Conservation (phyloP, 2,797 vertebrate genomes). For the Heterohyrax brucei region DNA sequence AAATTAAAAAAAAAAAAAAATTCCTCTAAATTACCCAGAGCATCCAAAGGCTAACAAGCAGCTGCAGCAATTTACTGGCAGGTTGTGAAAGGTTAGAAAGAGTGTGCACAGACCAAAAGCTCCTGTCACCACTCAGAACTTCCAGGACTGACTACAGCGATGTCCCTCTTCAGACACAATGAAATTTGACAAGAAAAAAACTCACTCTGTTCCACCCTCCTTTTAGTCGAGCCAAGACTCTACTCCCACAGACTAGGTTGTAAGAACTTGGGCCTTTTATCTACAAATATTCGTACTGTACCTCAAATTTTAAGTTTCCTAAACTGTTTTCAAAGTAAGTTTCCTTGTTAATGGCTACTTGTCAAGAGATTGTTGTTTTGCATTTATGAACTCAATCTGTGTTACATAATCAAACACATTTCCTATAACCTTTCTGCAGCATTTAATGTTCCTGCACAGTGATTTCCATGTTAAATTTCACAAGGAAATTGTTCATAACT, state of each 20-base stretch:
- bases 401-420: conserved; percentile 41
- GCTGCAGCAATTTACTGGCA: conserved; percentile 17
- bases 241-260: background rate
- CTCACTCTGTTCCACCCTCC: conserved; percentile 31
- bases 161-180: conserved; percentile 60
- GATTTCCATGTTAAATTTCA: conserved; percentile 30
- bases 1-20: too few species aligned
- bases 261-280: background rate
- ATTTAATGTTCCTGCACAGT: background rate
- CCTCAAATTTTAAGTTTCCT: conserved; percentile 64
- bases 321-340: conserved; percentile 12
- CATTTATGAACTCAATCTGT: conserved; percentile 24
- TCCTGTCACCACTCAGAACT: conserved; percentile 11
- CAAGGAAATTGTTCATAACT: conserved; percentile 8
- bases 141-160: conserved; percentile 1
- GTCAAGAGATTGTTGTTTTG: conserved; percentile 38
- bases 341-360: conserved; percentile 51
- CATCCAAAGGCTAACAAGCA: conserved; percentile 18
- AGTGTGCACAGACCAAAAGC: background rate
- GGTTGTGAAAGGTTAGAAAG: conserved; percentile 17
- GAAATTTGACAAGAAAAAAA: conserved; percentile 69
- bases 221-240: conserved; percentile 35
- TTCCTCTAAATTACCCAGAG: conserved; percentile 13
- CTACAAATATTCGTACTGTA: conserved; percentile 36
- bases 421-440: conserved; percentile 50